Base-by-base conservation (phyloP, 2,113 vertebrate species). In the Anoplopoma fimbria region DNA sequence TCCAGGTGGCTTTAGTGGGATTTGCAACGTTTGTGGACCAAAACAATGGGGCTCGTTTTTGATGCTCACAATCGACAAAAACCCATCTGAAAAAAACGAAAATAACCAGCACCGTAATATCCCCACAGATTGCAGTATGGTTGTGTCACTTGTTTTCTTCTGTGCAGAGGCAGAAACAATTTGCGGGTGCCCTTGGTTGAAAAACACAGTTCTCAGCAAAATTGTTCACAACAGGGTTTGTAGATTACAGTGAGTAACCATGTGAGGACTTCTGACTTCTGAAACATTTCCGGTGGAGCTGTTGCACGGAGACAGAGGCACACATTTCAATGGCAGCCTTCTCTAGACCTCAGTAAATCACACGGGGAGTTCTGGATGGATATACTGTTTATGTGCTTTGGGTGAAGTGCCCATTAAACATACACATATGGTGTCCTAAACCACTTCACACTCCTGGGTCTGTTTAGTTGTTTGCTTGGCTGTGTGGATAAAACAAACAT, bases 401-500 rank as follows among this genome's bases (percentile, higher is more conserved):
- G 38, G 12, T 14, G 42, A 67, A 63, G 10, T 69, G 38, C 31
- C 33, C 60, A 65, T 67, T 29, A 53, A 68, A 53, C 57, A 77
- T 25, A 33, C 40, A 34, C 69, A 65, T 25, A 33, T 7, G 10
- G 9, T 55, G 4, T 65, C 69, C 69, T 67, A 21, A 38, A 67
- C 6, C 62, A 57, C 38, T 53, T 27, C 31, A 49, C 19, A 51
- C 77, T 27, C 17, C 49, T 57, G 77, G 42, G 63, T 63, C 55
- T 71, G 38, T 57, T 79, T 69, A 62, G 57, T 36, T 78, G 69
- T 71, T 40, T 72, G 42, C 25, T 55, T 45, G 9, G 64, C 68
- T 61, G 58, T 51, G 42, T 29, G 42, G 42, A 75, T 55, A 70
- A 74, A 64, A 72, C 5, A n/a, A 73, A 53, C 49, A 69, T 3